These are phyloP conservation scores for Cassiopea andromeda DNA, from an alignment of 30 jellyfish, hydroid and myxozoan species.

Conservation along the genomic window DNA sequence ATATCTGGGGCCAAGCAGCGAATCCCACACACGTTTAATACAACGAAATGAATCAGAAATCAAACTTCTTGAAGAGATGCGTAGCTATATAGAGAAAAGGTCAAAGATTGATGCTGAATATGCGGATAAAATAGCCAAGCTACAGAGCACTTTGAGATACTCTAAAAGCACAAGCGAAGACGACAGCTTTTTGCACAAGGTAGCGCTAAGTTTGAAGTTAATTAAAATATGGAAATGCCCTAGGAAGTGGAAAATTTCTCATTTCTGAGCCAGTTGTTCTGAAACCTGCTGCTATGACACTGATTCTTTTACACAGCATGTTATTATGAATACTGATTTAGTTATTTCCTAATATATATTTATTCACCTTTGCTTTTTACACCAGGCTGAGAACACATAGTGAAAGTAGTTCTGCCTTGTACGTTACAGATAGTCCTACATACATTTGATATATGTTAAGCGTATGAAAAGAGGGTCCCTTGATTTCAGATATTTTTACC, in stretches of 20 bases:
- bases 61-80: conserved; percentile 72
- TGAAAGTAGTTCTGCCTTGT: too few species aligned
- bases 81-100: conserved; percentile 68
- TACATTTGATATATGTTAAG: too few species aligned
- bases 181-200: conserved; percentile 77
- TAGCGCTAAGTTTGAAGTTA: background rate
- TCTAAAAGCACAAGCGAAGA: conserved; percentile 20
- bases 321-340: too few species aligned
- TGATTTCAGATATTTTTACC: too few species aligned
- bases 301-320: too few species aligned
- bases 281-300: background rate
- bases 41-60: conserved; percentile 59
- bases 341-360: too few species aligned
- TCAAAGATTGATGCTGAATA: conserved; percentile 74
- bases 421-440: too few species aligned
- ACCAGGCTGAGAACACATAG: too few species aligned
- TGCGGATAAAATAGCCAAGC: conserved; percentile 72
- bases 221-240: too few species aligned
- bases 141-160: conserved; percentile 29
- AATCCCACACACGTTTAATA: conserved; percentile 21
- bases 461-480: too few species aligned
- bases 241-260: too few species aligned
- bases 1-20: conserved; percentile 40
- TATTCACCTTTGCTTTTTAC: too few species aligned
- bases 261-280: background rate